Conservation (phyloP, 2,888 invertebrate species). For the Caradrina kadenii region DNA sequence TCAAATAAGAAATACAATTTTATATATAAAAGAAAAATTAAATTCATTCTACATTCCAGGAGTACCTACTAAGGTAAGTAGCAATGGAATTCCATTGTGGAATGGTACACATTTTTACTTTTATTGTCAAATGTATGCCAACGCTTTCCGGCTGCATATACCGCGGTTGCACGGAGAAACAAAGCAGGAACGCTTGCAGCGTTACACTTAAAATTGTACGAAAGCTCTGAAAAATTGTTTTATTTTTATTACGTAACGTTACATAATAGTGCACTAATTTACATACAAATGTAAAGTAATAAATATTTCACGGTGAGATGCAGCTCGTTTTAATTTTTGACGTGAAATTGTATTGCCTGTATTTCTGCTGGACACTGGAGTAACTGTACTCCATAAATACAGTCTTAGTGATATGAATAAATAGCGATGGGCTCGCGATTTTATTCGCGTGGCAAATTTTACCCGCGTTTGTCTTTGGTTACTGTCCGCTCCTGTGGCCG, state of each 20-base stretch:
- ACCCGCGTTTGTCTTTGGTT: too few relatives aligned
- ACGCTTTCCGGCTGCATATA: conserved; percentile 25
- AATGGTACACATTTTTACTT: conserved; percentile 31
- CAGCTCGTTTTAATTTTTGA: conserved; percentile 19
- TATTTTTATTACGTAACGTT: conserved; percentile 30
- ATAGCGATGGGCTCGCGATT: not conserved
- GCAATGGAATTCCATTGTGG: conserved; percentile 26
- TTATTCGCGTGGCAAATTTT: too few relatives aligned
- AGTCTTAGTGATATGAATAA: not conserved
- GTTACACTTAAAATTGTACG: conserved; percentile 5
- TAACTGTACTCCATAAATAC: too few relatives aligned
- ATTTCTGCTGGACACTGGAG: not conserved
- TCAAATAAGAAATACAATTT: not conserved
- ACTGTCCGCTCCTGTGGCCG: too few relatives aligned
- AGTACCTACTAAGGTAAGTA: conserved; percentile 19
- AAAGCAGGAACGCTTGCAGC: not conserved
- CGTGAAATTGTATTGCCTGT: not conserved
- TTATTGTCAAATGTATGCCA: conserved; percentile 41
- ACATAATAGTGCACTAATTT: conserved; percentile 48
- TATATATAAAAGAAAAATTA: not conserved
- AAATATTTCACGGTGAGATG: conserved; percentile 27
- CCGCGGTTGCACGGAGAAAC: conserved; percentile 11
- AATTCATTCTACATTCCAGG: conserved; percentile 11
- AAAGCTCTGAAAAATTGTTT: conserved; percentile 29
- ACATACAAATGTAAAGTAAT: conserved; percentile 47